phyloP scores from a whole-genome alignment of 2,888 invertebrate species.

The Chaetogeoica ovagalla region DNA sequence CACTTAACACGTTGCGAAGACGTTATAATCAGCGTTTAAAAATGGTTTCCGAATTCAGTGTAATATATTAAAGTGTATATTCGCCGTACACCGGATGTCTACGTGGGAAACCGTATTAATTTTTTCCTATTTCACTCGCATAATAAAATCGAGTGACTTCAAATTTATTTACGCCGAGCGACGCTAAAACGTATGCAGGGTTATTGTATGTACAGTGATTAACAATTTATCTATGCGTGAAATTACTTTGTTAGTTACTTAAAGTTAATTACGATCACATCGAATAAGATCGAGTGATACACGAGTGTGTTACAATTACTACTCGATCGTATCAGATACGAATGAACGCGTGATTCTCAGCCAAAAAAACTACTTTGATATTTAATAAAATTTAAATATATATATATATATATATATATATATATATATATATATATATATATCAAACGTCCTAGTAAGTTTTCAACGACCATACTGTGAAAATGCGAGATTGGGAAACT shows the following conservation, averaged over 20 bases:
- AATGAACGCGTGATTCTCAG: too few relatives aligned
- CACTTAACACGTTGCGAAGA: neutral
- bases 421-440: too few relatives aligned
- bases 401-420: too few relatives aligned
- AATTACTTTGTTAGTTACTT: neutral
- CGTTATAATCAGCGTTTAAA: neutral
- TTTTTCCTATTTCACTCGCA: neutral
- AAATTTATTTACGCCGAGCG: neutral
- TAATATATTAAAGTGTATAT: neutral
- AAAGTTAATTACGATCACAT: neutral
- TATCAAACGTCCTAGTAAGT: neutral
- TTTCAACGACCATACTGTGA: neutral
- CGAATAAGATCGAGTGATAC: neutral
- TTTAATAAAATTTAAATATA: too few relatives aligned
- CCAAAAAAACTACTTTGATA: too few relatives aligned
- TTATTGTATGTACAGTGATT: neutral
- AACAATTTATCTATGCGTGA: neutral
- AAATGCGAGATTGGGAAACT: neutral
- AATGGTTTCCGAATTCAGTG: neutral
- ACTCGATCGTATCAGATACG: too few relatives aligned
- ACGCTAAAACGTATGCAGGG: neutral
- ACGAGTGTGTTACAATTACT: neutral
- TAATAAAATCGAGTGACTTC: neutral
- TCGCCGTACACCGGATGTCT: neutral
- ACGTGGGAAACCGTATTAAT: neutral